Base-by-base conservation (phyloP, 2,113 vertebrate species). In the Rhea pennata region DNA sequence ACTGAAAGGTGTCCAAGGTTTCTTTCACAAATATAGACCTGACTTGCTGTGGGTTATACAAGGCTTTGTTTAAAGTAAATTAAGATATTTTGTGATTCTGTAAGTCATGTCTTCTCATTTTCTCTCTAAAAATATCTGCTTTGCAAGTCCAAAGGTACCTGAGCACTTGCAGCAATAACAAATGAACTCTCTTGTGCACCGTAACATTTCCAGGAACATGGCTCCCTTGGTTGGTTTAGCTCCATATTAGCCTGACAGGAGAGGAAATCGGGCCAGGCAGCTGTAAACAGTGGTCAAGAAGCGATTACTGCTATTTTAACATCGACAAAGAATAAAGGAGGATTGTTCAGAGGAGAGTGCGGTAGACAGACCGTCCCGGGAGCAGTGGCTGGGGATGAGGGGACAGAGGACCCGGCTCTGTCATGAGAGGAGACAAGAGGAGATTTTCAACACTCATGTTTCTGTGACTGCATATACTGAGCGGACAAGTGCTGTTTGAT, bases 101-200 rank as follows among this genome's bases (percentile, higher is more conserved):
- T 76, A 93, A 65, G 31, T 94, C 48, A 50, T 61, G 23, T n/a
- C 29, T 20, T 62, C 31, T 93, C 54, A 22, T 80, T 73, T 80
- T 69, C n/a, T 54, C 48, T 84, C 53, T 80, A 80, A 84, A 88
- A 94, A 80, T 61, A 65, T 50, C 53, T 73, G 0, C 31, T 84
- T 93, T n/a, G 59, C 33, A 81, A 59, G 58, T 84, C 50, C 71
- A 74, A 54, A 77, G 61, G n/a, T 46, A 77, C 70, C 39, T 73
- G 64, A 86, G 22, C 81, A 20, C 77, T 93, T 73, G 27, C 39
- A 83, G 48, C 36, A 83, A 15, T 31, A 80, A 40, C 69, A 84
- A 51, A 73, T 65, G 61, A 69, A 46, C n/a, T 23, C 44, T 80
- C 29, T 39, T 48, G 46, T 46, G 40, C 24, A 7, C 2, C 2